Evolutionary conservation across 2,888 invertebrate genomes (phyloP).

Genomic region (Rhabditophanes sp.): DNA sequence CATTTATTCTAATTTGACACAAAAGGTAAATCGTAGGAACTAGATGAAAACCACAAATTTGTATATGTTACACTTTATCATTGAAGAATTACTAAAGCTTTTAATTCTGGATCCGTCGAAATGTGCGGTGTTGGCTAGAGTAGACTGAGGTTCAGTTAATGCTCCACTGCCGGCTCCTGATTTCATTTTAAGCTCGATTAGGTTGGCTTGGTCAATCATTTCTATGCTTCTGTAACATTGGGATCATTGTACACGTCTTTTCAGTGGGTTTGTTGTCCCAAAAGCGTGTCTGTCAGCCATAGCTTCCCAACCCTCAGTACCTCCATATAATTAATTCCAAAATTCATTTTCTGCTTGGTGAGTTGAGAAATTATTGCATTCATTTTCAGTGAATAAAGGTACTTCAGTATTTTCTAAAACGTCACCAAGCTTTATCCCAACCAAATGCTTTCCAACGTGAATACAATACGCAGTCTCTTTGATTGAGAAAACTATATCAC

Average conservation of each 20-base stretch:
- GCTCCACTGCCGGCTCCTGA: too few species aligned
- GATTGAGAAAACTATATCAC: constrained; percentile 73
- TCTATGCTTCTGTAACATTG: constrained; percentile 81
- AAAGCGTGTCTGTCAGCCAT: not conserved
- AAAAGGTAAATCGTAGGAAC: too few species aligned
- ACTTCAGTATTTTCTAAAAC: constrained; percentile 38
- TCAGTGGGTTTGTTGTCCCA: not conserved
- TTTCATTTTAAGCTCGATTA: constrained; percentile 10
- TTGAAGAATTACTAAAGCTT: too few species aligned
- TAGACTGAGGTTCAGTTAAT: too few species aligned
- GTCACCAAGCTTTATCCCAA: constrained; percentile 69
- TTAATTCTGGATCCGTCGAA: too few species aligned
- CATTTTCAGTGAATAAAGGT: constrained; percentile 23
- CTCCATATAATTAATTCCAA: too few species aligned
- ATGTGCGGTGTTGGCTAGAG: too few species aligned
- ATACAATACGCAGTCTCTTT: constrained; percentile 82
- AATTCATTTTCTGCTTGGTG: too few species aligned
- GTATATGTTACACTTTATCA: too few species aligned
- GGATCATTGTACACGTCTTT: constrained; percentile 68
- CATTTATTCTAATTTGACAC: too few species aligned
- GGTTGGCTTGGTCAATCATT: constrained; percentile 69
- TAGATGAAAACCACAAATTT: too few species aligned
- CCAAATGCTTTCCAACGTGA: constrained; percentile 82
- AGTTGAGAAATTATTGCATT: constrained; percentile 2
- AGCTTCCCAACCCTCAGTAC: too few species aligned